phyloP scores from a whole-genome alignment of 2,888 invertebrate species.

The Pammene aurita region DNA sequence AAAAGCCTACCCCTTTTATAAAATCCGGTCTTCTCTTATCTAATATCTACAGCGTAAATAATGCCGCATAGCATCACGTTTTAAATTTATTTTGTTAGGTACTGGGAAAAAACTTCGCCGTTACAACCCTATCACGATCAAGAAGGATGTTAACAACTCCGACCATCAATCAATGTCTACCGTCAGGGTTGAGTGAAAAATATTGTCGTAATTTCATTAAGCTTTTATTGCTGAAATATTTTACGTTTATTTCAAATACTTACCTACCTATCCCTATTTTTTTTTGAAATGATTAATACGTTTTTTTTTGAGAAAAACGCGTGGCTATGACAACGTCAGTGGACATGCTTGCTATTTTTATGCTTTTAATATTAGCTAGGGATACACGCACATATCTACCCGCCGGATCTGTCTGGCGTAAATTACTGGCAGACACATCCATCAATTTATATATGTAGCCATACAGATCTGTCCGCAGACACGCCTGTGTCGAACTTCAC shows the following conservation, averaged over 20 bases:
- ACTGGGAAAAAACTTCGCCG: constrained; percentile 42
- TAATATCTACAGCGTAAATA: constrained; percentile 22
- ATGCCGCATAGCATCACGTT: constrained; percentile 38
- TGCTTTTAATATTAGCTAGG: too few species aligned
- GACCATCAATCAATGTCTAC: constrained; percentile 64
- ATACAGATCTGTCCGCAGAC: too few species aligned
- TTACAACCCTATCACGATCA: constrained; percentile 64
- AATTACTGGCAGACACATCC: too few species aligned
- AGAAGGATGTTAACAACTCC: constrained; percentile 60
- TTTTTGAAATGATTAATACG: neutral
- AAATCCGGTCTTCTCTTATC: constrained; percentile 17
- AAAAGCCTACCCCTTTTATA: constrained; percentile 7
- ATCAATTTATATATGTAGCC: too few species aligned
- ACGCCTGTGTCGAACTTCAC: too few species aligned
- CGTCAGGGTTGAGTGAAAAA: constrained; percentile 44
- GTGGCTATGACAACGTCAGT: too few species aligned
- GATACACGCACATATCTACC: too few species aligned
- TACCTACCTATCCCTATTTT: neutral
- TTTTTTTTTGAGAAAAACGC: too few species aligned
- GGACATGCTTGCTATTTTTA: too few species aligned
- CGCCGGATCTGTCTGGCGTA: too few species aligned
- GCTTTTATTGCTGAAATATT: constrained; percentile 46
- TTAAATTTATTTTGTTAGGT: constrained; percentile 38
- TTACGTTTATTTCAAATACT: constrained; percentile 24
- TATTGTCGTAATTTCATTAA: constrained; percentile 50